Percentiles rank a stretch among this genome's conserved stretches.
Evolutionary conservation across 1,140 invertebrate genomes (phyloP).

Genomic region (Drosophila pectinifera): DNA sequence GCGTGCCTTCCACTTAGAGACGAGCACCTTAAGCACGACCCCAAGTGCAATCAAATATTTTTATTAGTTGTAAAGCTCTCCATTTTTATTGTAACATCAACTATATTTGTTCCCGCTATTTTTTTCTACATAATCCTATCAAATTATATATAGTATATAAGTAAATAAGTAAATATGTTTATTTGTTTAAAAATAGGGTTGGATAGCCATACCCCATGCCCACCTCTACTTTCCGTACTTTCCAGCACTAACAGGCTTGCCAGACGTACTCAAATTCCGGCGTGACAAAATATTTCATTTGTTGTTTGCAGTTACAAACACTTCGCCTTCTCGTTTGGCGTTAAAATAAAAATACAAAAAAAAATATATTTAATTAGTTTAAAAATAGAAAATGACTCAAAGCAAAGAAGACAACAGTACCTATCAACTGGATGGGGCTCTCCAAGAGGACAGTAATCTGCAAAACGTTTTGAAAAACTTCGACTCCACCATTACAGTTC

Average conservation of each 20-base stretch:
- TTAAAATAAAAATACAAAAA: not conserved
- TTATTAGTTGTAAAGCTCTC: not conserved
- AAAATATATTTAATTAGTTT: not conserved
- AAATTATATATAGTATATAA: not conserved
- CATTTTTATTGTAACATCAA: too few species aligned
- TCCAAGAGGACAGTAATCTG: slow-evolving; percentile 25
- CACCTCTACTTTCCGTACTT: not conserved
- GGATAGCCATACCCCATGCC: not conserved
- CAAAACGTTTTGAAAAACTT: slow-evolving; percentile 32
- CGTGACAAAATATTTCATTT: not conserved
- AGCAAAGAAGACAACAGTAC: not conserved
- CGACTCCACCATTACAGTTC: slow-evolving; percentile 21
- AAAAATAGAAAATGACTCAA: not conserved
- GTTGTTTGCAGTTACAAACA: not conserved
- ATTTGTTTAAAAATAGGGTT: not conserved
- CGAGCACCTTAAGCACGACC: not conserved
- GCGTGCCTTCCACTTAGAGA: slow-evolving; percentile 3
- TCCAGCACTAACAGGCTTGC: not conserved
- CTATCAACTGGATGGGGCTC: not conserved
- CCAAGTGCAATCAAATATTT: not conserved
- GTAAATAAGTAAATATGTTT: too few species aligned
- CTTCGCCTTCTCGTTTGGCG: not conserved
- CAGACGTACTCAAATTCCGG: not conserved
- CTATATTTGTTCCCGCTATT: too few species aligned
- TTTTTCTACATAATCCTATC: not conserved